phyloP scores from a whole-genome alignment of 2,113 vertebrate species.

The Illadopsis cleaveri region DNA sequence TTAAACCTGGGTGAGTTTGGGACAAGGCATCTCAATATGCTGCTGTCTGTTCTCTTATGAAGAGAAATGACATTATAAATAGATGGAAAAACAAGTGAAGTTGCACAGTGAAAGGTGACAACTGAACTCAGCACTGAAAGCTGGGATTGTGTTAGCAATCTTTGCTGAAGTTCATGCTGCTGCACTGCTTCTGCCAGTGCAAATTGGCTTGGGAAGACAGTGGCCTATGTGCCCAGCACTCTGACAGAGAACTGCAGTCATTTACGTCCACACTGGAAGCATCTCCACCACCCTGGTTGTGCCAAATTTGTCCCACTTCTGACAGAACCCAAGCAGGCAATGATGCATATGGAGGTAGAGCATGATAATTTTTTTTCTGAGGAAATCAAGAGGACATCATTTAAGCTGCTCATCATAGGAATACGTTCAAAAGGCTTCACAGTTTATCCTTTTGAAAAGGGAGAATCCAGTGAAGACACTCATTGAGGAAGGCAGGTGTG shows the following conservation, averaged over 20 bases:
- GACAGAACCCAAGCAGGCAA: background rate
- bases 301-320: background rate
- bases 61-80: background rate
- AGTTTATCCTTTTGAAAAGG: background rate
- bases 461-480: background rate
- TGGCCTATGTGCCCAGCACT: background rate
- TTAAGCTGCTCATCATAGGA: background rate
- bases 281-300: background rate
- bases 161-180: background rate
- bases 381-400: background rate
- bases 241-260: background rate
- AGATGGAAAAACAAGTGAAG: background rate
- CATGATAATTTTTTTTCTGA: background rate
- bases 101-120: background rate
- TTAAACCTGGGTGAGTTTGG: background rate
- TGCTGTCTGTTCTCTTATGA: background rate
- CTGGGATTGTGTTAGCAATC: background rate
- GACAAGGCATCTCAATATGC: background rate
- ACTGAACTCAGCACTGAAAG: background rate
- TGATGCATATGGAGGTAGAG: background rate
- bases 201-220: background rate
- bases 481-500: background rate
- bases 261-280: background rate
- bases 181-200: background rate
- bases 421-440: background rate